Conservation (phyloP, 2,797 vertebrate species). For the Falco concolor region DNA sequence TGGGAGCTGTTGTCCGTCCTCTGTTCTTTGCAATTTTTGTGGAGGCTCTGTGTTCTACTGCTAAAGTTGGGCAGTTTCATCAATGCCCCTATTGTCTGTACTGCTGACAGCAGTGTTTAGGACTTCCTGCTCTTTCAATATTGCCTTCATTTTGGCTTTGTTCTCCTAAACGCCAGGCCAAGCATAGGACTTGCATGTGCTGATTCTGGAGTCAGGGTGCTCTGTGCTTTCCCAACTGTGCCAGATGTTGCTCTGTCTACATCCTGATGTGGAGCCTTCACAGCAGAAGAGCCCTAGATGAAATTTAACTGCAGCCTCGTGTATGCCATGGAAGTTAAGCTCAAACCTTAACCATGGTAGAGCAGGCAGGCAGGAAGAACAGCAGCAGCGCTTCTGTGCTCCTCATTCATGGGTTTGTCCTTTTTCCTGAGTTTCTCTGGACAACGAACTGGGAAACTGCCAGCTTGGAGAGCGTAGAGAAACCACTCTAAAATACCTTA, state of each 20-base stretch:
- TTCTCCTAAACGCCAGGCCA: background rate
- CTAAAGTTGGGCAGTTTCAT: background rate
- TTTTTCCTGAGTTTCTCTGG: background rate
- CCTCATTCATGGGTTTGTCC: background rate
- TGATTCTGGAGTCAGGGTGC: background rate
- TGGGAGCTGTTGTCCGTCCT: background rate
- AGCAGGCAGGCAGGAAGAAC: fast-evolving
- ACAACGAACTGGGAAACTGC: background rate
- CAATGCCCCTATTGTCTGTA: background rate
- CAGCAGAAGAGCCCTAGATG: background rate
- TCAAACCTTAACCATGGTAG: background rate
- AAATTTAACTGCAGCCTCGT: background rate
- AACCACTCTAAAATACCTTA: background rate
- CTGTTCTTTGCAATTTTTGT: background rate
- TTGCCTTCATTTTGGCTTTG: fast-evolving
- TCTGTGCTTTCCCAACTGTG: background rate
- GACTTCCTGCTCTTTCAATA: background rate
- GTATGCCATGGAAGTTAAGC: background rate
- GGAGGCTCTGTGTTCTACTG: background rate
- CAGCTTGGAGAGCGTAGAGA: background rate
- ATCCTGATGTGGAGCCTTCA: background rate
- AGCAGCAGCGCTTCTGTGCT: background rate
- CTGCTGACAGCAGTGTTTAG: background rate
- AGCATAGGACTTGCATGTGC: background rate
- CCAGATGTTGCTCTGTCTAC: background rate